Evolutionary conservation across 1,140 invertebrate species (phyloP).

Genomic region (Nephila pilipes): DNA sequence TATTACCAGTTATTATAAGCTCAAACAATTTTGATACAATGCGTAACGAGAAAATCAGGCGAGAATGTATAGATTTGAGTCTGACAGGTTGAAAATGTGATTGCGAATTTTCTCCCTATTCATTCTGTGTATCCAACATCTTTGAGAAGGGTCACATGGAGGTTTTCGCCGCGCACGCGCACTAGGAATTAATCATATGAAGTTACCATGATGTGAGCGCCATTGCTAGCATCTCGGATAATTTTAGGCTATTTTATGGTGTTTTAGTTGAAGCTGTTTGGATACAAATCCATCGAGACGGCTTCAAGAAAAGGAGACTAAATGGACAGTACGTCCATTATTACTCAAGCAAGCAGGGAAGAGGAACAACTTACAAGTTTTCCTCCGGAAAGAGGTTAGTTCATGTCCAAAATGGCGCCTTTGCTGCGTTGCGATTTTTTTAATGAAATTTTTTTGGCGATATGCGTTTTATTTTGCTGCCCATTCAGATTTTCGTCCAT

Average conservation of each 20-base stretch:
- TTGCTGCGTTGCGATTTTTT: constrained; percentile 71
- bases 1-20: neutral
- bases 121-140: constrained; percentile 18
- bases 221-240: constrained; percentile 73
- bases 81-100: constrained; percentile 40
- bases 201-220: constrained; percentile 77
- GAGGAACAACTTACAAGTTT: constrained; percentile 96
- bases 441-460: constrained; percentile 17
- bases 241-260: constrained; percentile 71
- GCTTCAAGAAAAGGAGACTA: constrained; percentile 82
- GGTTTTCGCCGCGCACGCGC: constrained; percentile 64
- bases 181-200: constrained; percentile 60
- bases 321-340: constrained; percentile 99
- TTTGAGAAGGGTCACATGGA: constrained; percentile 73
- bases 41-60: neutral
- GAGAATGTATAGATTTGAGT: neutral
- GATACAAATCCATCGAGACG: constrained; percentile 74
- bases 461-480: constrained; percentile 10
- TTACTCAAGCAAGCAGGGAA: constrained; percentile 97
- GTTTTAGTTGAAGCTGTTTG: constrained; percentile 74
- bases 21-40: neutral
- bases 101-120: constrained; percentile 8
- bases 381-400: constrained; percentile 94
- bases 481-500: neutral
- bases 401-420: constrained; percentile 76